Percentiles rank a stretch among this genome's conserved stretches.
Conservation (phyloP, 2,113 vertebrate genomes). For the Tetrax tetrax region DNA sequence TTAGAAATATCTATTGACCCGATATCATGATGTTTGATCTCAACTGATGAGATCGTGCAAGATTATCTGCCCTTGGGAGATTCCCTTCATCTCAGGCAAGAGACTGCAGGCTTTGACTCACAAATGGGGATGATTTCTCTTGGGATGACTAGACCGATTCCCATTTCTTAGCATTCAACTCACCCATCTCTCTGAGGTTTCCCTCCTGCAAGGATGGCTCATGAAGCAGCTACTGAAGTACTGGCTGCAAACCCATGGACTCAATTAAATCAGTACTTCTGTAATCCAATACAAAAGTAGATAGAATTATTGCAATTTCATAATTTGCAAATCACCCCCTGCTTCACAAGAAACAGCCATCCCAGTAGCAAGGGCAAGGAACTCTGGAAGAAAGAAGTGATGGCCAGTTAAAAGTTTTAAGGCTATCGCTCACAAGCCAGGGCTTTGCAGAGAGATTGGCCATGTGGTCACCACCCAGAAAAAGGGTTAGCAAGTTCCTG, state of each 20-base stretch:
- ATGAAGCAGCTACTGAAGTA: conserved; percentile 25
- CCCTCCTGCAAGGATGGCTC: not conserved
- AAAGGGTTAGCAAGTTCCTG: not conserved
- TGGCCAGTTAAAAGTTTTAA: not conserved
- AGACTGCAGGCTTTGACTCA: conserved; percentile 57
- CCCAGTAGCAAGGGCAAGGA: not conserved
- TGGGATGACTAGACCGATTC: conserved; percentile 33
- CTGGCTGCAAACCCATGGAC: not conserved
- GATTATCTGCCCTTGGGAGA: conserved; percentile 48
- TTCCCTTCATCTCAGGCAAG: conserved; percentile 49
- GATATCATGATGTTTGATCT: conserved; percentile 30
- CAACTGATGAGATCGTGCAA: not conserved
- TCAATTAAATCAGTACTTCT: not conserved
- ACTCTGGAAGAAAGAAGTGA: not conserved
- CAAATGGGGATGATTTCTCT: conserved; percentile 37
- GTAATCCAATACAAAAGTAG: not conserved
- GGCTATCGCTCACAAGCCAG: not conserved
- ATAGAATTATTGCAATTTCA: not conserved
- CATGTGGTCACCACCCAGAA: not conserved
- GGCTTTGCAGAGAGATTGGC: not conserved
- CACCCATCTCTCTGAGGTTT: not conserved
- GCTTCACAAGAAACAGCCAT: not conserved
- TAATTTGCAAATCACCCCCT: not conserved
- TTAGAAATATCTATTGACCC: conserved; percentile 48
- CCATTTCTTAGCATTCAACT: conserved; percentile 31